Conservation (phyloP, 2,888 invertebrate genomes). For the Drosophila maculinotata region DNA sequence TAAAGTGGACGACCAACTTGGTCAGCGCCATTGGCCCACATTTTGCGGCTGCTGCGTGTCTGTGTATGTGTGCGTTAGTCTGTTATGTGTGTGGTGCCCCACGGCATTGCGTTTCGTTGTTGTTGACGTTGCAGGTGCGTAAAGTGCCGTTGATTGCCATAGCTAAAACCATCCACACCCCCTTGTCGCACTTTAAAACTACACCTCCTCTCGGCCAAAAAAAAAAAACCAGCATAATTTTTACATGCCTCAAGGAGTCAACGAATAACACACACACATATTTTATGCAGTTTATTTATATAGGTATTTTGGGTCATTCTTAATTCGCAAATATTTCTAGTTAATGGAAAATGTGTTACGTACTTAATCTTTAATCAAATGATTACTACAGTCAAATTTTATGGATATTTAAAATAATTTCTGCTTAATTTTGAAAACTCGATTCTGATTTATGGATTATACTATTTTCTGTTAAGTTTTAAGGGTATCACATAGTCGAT, state of each 20-base stretch:
- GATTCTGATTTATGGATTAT: no score
- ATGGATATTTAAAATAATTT: no score
- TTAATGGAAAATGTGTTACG: no score
- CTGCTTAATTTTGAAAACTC: no score
- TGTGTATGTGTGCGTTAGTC: slow-evolving; percentile 11
- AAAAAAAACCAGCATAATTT: slow-evolving; percentile 4
- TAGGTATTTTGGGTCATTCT: no score
- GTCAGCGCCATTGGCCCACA: slow-evolving; percentile 66
- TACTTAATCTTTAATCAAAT: no score
- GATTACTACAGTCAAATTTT: no score
- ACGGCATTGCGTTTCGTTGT: slow-evolving; percentile 32
- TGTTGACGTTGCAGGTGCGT: slow-evolving; percentile 48
- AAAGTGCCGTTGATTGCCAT: slow-evolving; percentile 52
- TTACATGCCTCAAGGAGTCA: neutral
- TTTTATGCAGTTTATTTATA: no score
- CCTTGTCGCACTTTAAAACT: slow-evolving; percentile 23
- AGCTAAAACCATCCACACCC: slow-evolving; percentile 27
- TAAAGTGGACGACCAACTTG: slow-evolving; percentile 59
- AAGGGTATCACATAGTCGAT: slow-evolving; percentile 6
- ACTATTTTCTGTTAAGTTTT: neutral
- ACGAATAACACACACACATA: neutral
- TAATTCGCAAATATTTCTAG: no score
- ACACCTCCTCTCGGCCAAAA: slow-evolving; percentile 6
- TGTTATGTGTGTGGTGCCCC: slow-evolving; percentile 24
- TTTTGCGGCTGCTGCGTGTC: slow-evolving; percentile 35